These are phyloP conservation scores for Lonchura striata DNA, from an alignment of 2,113 vertebrate genomes.

Conservation along the genomic window DNA sequence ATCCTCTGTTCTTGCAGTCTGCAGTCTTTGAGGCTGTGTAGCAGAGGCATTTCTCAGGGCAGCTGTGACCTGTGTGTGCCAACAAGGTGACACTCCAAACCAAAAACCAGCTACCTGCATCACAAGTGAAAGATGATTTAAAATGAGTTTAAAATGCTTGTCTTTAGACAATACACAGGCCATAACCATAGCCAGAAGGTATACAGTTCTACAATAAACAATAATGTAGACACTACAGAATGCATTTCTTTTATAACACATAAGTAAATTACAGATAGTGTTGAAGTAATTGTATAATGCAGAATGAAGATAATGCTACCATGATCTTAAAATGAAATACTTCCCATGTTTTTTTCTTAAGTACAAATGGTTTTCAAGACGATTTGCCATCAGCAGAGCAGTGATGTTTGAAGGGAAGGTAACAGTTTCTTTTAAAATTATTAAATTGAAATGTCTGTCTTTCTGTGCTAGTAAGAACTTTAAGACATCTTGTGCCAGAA, in stretches of 20 bases:
- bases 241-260: neutral
- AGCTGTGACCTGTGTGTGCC: conserved; percentile 58
- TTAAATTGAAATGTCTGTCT: neutral
- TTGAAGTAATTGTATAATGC: neutral
- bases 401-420: neutral
- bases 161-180: neutral
- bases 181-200: neutral
- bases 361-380: neutral
- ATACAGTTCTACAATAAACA: neutral
- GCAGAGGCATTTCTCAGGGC: conserved; percentile 88
- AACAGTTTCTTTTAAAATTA: neutral
- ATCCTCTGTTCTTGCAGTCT: conserved; percentile 86
- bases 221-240: neutral
- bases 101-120: conserved; percentile 74
- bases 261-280: neutral
- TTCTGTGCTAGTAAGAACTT: neutral
- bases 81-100: conserved; percentile 60
- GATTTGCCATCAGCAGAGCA: neutral
- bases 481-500: neutral
- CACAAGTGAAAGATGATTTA: conserved; percentile 23
- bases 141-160: neutral
- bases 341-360: neutral
- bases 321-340: neutral
- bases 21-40: conserved; percentile 79
- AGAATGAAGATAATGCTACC: neutral